Evolutionary conservation across 2,113 vertebrate genomes (phyloP).

Genomic region (Psephotus haematonotus): DNA sequence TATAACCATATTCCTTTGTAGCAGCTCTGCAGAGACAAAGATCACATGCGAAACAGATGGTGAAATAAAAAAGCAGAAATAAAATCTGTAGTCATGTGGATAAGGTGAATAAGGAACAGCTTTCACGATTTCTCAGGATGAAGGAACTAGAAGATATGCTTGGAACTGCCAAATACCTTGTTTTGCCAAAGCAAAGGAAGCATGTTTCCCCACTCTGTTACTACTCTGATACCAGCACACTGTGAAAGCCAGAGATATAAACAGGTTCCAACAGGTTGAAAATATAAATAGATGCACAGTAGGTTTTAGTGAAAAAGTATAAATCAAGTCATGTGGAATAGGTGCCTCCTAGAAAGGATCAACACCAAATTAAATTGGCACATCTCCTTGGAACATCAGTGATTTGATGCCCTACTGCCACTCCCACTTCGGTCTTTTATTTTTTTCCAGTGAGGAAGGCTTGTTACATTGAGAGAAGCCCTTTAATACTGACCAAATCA

Average conservation of each 20-base stretch:
- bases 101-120: background rate
- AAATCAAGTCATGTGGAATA: background rate
- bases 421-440: background rate
- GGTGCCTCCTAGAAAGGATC: background rate
- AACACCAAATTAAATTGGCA: background rate
- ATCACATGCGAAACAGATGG: background rate
- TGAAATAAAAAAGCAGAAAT: background rate
- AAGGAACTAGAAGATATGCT: background rate
- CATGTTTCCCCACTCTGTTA: background rate
- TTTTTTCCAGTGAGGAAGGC: background rate
- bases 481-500: background rate
- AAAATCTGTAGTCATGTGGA: background rate
- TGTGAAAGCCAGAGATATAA: background rate
- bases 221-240: background rate
- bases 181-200: background rate
- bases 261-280: background rate
- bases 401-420: background rate
- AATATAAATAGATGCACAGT: background rate
- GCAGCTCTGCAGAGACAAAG: background rate
- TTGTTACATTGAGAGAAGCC: background rate
- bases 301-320: background rate
- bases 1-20: background rate
- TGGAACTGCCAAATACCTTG: background rate
- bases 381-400: background rate
- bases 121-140: background rate